Evolutionary conservation across 2,797 vertebrate species (phyloP).

Genomic region (Hapalemur alaotrensis): DNA sequence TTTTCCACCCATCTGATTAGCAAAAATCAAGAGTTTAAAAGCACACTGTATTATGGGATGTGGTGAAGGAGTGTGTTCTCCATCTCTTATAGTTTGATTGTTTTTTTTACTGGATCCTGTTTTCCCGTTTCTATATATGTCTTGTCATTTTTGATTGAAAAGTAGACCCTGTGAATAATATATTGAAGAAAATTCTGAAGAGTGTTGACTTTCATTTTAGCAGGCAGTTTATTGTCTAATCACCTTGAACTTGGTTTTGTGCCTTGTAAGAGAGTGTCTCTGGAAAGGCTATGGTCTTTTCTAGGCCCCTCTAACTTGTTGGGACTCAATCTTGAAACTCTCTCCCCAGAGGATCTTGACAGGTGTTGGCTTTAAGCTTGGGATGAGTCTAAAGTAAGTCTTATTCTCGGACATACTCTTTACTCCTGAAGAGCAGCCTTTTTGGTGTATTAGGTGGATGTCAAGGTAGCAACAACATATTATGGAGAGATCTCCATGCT

Average conservation of each 20-base stretch:
- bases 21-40: neutral
- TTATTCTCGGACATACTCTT: neutral
- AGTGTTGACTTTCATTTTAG: neutral
- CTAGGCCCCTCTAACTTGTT: neutral
- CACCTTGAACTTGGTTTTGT: slow-evolving; percentile 11
- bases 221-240: neutral
- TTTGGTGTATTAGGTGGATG: neutral
- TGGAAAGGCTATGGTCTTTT: neutral
- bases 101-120: neutral
- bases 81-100: neutral
- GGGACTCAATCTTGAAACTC: neutral
- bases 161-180: neutral
- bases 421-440: neutral
- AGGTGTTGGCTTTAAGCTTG: neutral
- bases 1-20: neutral
- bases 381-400: neutral
- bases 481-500: neutral
- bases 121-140: slow-evolving; percentile 8
- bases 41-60: neutral
- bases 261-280: neutral
- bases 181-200: neutral
- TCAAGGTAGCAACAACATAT: neutral
- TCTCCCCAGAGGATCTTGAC: neutral
- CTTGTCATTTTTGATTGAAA: slow-evolving; percentile 16
- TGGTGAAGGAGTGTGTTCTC: neutral